A percentile compares a stretch with the other conserved stretches of the same genome.
Conservation (phyloP, 1,140 invertebrate species). For the Apolygus lucorum region DNA sequence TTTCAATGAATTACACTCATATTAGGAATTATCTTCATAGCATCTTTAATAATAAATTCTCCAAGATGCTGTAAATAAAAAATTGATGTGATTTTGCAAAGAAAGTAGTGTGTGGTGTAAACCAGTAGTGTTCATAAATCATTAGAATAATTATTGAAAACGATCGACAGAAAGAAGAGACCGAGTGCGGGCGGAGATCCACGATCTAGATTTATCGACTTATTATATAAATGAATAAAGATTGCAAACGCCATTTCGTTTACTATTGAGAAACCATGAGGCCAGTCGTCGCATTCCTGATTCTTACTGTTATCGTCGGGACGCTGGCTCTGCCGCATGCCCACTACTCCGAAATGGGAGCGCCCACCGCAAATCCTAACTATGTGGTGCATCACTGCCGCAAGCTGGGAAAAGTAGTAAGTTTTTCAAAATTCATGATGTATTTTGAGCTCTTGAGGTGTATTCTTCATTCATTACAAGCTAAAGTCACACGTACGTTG, state of each 20-base stretch:
- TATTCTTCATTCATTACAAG: no score
- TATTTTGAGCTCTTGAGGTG: no score
- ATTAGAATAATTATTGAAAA: no score
- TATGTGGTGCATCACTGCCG: conserved; percentile 2
- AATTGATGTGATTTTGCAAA: no score
- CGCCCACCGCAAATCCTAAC: background rate
- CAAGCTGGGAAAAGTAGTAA: conserved; percentile 9
- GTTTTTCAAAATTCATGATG: conserved; percentile 1
- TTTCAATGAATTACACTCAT: no score
- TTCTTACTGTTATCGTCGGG: conserved; percentile 10
- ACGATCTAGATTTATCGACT: background rate
- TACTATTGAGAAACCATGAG: conserved; percentile 1
- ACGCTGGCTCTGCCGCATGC: conserved; percentile 17
- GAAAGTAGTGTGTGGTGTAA: no score
- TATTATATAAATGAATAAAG: background rate
- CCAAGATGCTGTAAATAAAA: no score
- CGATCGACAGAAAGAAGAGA: no score
- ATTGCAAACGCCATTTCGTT: background rate
- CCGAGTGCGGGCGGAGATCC: background rate
- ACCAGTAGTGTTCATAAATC: no score
- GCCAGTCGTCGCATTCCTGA: background rate
- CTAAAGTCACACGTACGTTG: no score
- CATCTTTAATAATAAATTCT: no score
- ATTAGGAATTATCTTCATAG: no score
- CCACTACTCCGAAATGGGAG: conserved; percentile 6